Conservation (phyloP, 92 coral and sea anemone genomes). For the Zoanthus sociatus region DNA sequence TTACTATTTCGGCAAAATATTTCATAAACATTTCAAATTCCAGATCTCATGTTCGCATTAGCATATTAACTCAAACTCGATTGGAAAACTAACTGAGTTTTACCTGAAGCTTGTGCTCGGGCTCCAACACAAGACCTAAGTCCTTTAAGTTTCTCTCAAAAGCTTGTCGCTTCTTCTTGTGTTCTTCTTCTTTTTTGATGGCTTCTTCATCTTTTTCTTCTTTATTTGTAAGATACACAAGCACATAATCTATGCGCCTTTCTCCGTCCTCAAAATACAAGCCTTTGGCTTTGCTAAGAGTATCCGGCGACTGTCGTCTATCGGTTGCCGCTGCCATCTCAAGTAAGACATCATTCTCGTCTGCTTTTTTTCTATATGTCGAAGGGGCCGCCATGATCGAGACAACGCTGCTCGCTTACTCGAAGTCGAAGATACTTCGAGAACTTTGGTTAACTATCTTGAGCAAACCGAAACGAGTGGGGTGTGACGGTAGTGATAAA, state of each 20-base stretch:
- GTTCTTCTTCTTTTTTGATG: slow-evolving; percentile 52
- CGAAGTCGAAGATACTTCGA: neutral
- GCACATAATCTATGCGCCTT: slow-evolving; percentile 70
- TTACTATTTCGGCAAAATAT: neutral
- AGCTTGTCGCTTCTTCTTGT: slow-evolving; percentile 59
- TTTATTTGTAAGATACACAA: slow-evolving; percentile 70
- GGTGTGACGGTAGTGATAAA: slow-evolving; percentile 28
- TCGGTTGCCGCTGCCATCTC: slow-evolving; percentile 57
- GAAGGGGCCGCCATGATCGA: slow-evolving; percentile 52
- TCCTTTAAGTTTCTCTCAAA: slow-evolving; percentile 66
- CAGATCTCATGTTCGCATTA: neutral
- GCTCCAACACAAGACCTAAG: slow-evolving; percentile 68
- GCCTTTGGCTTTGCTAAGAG: slow-evolving; percentile 35
- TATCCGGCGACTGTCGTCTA: neutral
- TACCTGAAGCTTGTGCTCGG: slow-evolving; percentile 62
- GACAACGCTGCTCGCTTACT: neutral
- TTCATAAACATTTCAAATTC: neutral
- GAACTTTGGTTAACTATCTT: neutral
- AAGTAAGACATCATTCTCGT: slow-evolving; percentile 60
- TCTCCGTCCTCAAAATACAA: slow-evolving; percentile 47
- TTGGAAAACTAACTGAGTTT: slow-evolving; percentile 8
- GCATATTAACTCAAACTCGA: neutral
- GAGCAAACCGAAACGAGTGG: slow-evolving; percentile 1
- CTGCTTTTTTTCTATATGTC: slow-evolving; percentile 23
- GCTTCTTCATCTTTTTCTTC: slow-evolving; percentile 68